Conservation (phyloP, 2,888 invertebrate species). For the Hetaerina titia region DNA sequence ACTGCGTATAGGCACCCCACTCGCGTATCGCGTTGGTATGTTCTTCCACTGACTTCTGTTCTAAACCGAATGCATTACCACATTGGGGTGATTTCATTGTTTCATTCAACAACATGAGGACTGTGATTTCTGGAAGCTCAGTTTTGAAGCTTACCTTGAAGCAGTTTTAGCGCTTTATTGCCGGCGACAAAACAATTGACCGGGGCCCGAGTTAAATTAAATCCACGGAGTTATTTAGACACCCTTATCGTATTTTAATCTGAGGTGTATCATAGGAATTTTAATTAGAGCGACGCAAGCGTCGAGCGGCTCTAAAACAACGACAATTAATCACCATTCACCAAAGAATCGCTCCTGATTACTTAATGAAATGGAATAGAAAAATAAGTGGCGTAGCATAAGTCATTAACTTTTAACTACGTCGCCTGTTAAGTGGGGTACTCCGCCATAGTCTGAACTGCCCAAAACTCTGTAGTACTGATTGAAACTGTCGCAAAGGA, state of each 20-base stretch:
- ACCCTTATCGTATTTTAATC: not conserved
- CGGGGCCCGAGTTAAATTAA: not conserved
- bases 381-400: not conserved
- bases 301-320: not conserved
- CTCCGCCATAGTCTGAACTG: not conserved
- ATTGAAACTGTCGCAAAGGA: not conserved
- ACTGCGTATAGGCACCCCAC: not conserved
- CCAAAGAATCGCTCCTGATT: not conserved
- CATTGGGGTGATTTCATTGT: not conserved
- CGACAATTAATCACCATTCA: not conserved
- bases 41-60: not conserved
- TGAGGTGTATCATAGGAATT: not conserved
- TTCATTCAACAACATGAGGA: not conserved
- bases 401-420: not conserved
- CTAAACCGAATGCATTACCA: not conserved
- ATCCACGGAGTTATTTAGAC: not conserved
- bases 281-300: not conserved
- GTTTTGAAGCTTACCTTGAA: not conserved
- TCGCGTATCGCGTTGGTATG: not conserved
- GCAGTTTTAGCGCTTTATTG: not conserved
- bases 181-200: not conserved
- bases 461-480: not conserved
- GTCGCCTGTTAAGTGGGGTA: not conserved
- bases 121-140: not conserved
- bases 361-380: not conserved